A percentile compares a stretch with the other conserved stretches of the same genome.
Evolutionary conservation across 1,140 invertebrate genomes (phyloP).

Genomic region (Chionoecetes opilio): DNA sequence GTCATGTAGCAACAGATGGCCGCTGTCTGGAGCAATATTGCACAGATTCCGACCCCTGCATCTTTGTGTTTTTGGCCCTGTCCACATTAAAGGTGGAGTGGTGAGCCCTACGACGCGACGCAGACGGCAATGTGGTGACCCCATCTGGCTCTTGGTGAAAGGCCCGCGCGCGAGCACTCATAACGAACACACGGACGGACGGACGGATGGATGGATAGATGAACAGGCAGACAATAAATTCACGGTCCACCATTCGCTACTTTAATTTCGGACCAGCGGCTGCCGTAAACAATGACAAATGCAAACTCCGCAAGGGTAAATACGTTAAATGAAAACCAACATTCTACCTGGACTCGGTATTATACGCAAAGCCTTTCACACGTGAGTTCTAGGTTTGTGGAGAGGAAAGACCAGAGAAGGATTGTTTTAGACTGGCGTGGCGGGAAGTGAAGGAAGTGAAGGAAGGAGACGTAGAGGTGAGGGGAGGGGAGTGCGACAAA

Average conservation of each 20-base stretch:
- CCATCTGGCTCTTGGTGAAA: not conserved
- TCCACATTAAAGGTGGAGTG: slow-evolving; percentile 75
- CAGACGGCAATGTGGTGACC: not conserved
- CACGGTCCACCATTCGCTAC: not conserved
- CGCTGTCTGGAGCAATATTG: slow-evolving; percentile 78
- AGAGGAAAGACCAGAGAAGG: not conserved
- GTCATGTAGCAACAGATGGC: slow-evolving; percentile 77
- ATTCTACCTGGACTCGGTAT: not conserved
- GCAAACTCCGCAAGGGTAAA: not conserved
- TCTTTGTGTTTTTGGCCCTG: slow-evolving; percentile 73
- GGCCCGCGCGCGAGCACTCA: not conserved
- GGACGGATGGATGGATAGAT: not conserved
- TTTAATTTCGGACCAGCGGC: not conserved
- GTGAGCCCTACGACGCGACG: not conserved
- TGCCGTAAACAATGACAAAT: not conserved
- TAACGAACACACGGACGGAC: slow-evolving; percentile 37
- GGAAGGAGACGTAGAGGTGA: not conserved
- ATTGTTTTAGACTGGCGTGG: not conserved
- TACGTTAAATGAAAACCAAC: not conserved
- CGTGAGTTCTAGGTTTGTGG: no score
- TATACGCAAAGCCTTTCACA: not conserved
- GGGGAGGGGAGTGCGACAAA: not conserved
- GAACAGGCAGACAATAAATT: not conserved
- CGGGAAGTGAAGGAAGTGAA: not conserved
- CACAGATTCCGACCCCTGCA: slow-evolving; percentile 71